Evolutionary conservation across 2,888 invertebrate genomes (phyloP).

Genomic region (Chymomyza procnemis): DNA sequence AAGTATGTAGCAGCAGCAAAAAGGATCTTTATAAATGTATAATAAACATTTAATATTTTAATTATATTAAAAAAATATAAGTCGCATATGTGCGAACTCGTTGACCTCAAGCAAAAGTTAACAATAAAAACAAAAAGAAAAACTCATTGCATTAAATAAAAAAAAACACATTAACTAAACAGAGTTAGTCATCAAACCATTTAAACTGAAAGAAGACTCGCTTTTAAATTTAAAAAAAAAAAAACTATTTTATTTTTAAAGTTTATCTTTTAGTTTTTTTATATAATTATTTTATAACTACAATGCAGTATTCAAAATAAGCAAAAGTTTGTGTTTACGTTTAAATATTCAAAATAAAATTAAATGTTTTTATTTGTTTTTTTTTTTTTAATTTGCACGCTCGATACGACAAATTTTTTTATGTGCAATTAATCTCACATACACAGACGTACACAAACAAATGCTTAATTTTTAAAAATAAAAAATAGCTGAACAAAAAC

Average conservation of each 20-base stretch:
- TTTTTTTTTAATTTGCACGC: slow-evolving; percentile 5
- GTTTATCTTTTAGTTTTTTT: too few species aligned
- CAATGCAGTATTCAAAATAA: slow-evolving; percentile 9
- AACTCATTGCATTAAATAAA: neutral
- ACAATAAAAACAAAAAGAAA: neutral
- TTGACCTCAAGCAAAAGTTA: slow-evolving; percentile 13
- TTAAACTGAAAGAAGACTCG: slow-evolving; percentile 1
- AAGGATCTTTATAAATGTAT: neutral
- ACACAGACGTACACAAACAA: neutral
- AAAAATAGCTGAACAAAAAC: neutral
- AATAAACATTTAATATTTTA: neutral
- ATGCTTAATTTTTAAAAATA: neutral
- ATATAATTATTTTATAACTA: neutral
- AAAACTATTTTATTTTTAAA: neutral
- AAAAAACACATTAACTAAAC: neutral
- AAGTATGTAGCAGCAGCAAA: neutral
- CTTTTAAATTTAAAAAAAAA: too few species aligned
- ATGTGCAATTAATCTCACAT: slow-evolving; percentile 38
- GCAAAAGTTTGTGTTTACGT: neutral
- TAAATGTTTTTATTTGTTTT: slow-evolving; percentile 19
- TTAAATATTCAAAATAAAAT: neutral
- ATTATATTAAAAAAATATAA: too few species aligned
- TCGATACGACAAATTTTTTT: neutral
- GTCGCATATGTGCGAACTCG: neutral
- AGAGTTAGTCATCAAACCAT: slow-evolving; percentile 3